Percentiles rank a stretch among this genome's conserved stretches.
Evolutionary conservation across 2,888 invertebrate species (phyloP).

Genomic region (Latrodectus elegans): DNA sequence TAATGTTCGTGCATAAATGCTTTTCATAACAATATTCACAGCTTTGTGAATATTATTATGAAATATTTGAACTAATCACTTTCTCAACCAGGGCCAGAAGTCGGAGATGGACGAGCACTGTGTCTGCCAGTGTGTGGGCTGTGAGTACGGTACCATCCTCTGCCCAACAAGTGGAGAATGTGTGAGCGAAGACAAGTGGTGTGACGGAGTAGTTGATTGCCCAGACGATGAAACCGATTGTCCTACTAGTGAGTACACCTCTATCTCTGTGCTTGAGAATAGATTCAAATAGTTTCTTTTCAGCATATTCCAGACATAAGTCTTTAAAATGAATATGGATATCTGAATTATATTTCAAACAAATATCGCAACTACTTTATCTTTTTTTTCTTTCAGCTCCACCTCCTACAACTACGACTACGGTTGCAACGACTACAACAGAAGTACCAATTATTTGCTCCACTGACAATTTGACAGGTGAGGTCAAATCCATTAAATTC

Average conservation of each 20-base stretch:
- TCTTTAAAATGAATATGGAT: too few relatives aligned
- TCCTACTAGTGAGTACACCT: slow-evolving; percentile 47
- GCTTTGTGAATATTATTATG: too few relatives aligned
- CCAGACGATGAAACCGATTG: slow-evolving; percentile 87
- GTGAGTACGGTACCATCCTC: slow-evolving; percentile 80
- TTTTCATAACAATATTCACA: too few relatives aligned
- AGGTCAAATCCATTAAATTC: neutral
- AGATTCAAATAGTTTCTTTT: neutral
- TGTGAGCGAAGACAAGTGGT: slow-evolving; percentile 79
- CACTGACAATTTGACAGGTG: slow-evolving; percentile 36
- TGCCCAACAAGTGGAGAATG: slow-evolving; percentile 83
- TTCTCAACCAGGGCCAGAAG: slow-evolving; percentile 46
- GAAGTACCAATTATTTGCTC: slow-evolving; percentile 35
- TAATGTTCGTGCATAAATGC: too few relatives aligned
- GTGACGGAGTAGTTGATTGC: slow-evolving; percentile 87
- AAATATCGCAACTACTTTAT: too few relatives aligned
- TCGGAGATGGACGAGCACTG: slow-evolving; percentile 77
- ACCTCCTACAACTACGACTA: slow-evolving; percentile 23
- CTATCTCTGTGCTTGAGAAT: neutral
- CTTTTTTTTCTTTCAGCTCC: slow-evolving; percentile 19
- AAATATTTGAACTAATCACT: too few relatives aligned
- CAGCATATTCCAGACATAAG: too few relatives aligned
- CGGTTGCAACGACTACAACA: slow-evolving; percentile 31
- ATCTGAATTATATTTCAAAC: too few relatives aligned
- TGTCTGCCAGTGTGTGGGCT: slow-evolving; percentile 84